Evolutionary conservation across 2,797 vertebrate species (phyloP), one percentile per base, ranked within the genome.

Genomic region (Rhinogobio ventralis): DNA sequence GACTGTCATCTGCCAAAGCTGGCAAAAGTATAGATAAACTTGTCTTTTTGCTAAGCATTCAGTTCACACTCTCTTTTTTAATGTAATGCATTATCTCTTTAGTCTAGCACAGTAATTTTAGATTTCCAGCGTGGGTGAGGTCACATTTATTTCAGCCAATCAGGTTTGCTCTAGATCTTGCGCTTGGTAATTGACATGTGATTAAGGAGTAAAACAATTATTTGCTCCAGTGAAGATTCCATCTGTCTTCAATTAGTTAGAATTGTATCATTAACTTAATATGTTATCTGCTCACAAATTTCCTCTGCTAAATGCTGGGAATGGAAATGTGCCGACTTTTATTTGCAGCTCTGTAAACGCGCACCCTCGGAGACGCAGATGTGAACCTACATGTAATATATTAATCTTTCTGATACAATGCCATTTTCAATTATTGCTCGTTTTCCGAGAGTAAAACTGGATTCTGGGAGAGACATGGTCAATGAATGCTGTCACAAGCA

Each of bases 161-260:
- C 85, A 91, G 88, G 85, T 79, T 45, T 49, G 39, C 81, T 85
- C 81, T 76, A 88, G 53, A 19, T 86, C 85, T 79, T 55, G 84
- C 53, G 28, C 39, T 79, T 86, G 89, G 87, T 93, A 93, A 92
- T 91, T 91, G 87, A 91, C 60, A 83, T 80, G 86, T 92, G 88
- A 91, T 92, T 93, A 92, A 93, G 86, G 89, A 89, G 89, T 87
- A 87, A 87, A 90, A 83, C 88, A 87, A 89, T 79, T 76, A 90
- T 92, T 92, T 90, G 89, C 93, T 90, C 87, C 85, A 69, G 84
- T 91, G 92, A 93, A 90, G 88, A 90, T 92, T 92, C 92, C 91
- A 92, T 93, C 92, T 93, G 91, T 92, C 87, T 92, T 90, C 88
- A 91, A 91, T 93, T 94, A 92, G 90, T 87, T 62, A 84, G 87